phyloP scores from a whole-genome alignment of 2,113 vertebrate species.

The Syngnathus typhle region DNA sequence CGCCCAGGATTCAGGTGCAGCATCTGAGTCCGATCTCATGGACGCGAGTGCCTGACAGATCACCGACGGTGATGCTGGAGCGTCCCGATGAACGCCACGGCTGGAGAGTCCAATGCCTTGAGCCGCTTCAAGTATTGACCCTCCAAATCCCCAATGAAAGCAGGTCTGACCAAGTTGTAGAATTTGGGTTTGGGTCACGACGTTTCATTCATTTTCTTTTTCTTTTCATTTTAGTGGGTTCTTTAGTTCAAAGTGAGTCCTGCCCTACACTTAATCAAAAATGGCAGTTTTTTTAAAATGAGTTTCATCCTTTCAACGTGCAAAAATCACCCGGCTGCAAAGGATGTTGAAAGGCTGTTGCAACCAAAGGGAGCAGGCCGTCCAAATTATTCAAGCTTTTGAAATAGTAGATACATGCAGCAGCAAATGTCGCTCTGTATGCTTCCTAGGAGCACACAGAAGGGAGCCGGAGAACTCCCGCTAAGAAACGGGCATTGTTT shows the following conservation, averaged over 20 bases:
- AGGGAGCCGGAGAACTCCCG: neutral
- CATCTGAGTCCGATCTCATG: conserved; percentile 78
- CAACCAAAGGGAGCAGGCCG: neutral
- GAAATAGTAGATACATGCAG: neutral
- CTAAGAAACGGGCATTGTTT: neutral
- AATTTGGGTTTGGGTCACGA: neutral
- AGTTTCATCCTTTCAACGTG: neutral
- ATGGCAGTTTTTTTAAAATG: neutral
- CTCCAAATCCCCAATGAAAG: conserved; percentile 92
- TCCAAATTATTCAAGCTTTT: neutral
- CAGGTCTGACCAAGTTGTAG: conserved; percentile 64
- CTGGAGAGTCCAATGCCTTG: conserved; percentile 82
- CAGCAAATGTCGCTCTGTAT: neutral
- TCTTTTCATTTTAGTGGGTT: neutral
- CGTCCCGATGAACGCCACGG: conserved; percentile 79
- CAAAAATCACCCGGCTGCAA: neutral
- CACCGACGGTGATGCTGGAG: conserved; percentile 76
- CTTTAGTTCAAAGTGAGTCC: neutral
- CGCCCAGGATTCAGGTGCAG: conserved; percentile 85
- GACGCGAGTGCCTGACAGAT: conserved; percentile 81
- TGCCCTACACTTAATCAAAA: neutral
- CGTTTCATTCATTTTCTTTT: neutral
- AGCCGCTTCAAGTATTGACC: conserved; percentile 83
- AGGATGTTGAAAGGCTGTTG: neutral
- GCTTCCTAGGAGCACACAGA: neutral